These are phyloP conservation scores for Malurus melanocephalus DNA, from an alignment of 2,113 vertebrate species.

Conservation along the genomic window DNA sequence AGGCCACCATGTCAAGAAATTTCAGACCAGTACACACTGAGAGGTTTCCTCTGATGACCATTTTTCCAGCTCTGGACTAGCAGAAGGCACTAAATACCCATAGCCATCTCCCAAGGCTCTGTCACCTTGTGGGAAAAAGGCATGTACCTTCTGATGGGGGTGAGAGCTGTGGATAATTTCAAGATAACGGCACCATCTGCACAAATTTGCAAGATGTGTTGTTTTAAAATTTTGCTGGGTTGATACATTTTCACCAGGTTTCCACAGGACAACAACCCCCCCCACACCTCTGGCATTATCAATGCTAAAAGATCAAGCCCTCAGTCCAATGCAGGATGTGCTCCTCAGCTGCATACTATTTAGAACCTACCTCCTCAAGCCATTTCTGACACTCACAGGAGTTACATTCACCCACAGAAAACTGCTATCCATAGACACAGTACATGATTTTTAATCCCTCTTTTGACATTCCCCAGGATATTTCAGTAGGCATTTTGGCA, in stretches of 20 bases:
- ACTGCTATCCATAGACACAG: not conserved
- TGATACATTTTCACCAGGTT: not conserved
- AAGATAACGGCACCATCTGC: not conserved
- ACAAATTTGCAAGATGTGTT: not conserved
- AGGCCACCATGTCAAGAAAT: not conserved
- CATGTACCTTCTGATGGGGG: not conserved
- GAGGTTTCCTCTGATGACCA: not conserved
- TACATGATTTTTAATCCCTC: not conserved
- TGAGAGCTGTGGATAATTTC: not conserved
- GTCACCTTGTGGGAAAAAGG: not conserved
- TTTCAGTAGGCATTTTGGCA: not conserved
- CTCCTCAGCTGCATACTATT: not conserved
- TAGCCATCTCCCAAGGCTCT: not conserved
- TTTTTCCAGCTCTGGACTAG: not conserved
- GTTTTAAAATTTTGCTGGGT: not conserved
- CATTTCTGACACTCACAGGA: not conserved
- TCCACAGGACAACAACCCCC: not conserved
- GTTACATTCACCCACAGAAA: not conserved
- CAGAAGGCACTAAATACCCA: not conserved
- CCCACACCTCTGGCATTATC: not conserved
- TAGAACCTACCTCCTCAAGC: not conserved
- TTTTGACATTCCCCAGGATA: not conserved
- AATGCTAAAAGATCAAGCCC: not conserved
- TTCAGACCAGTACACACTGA: rapidly evolving
- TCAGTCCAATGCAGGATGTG: not conserved